Evolutionary conservation across 2,113 vertebrate genomes (phyloP).

Genomic region (Rhea pennata): DNA sequence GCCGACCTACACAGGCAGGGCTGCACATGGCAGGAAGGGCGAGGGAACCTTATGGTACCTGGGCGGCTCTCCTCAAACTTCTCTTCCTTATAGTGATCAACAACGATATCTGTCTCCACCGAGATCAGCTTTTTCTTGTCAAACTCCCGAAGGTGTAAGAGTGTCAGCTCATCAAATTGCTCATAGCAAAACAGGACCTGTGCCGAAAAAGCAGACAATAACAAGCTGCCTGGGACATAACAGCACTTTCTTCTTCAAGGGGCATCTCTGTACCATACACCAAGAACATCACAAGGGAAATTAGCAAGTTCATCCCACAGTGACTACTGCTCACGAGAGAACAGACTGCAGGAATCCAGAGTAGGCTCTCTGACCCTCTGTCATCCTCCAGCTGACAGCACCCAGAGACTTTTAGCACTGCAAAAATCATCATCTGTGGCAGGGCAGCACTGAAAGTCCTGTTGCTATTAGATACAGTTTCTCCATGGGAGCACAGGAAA

Average conservation of each 20-base stretch:
- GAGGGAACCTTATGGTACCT: conserved; percentile 67
- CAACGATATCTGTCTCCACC: conserved; percentile 95
- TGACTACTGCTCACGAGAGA: neutral
- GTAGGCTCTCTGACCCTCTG: neutral
- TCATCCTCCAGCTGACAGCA: neutral
- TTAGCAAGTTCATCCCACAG: neutral
- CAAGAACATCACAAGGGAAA: neutral
- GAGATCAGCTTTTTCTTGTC: conserved; percentile 97
- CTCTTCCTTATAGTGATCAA: conserved; percentile 98
- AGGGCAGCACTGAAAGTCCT: neutral
- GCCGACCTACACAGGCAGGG: neutral
- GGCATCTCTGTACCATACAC: neutral
- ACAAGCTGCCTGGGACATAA: neutral
- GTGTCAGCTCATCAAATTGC: conserved; percentile 96
- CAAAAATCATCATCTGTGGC: neutral
- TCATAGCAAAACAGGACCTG: conserved; percentile 98
- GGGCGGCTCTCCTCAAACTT: conserved; percentile 85
- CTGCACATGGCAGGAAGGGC: neutral
- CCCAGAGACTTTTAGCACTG: neutral
- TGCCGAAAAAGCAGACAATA: neutral
- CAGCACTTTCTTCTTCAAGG: neutral
- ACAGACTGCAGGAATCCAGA: neutral
- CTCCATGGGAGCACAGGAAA: neutral
- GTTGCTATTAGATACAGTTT: neutral
- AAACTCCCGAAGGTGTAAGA: conserved; percentile 93